These are phyloP conservation scores for Drosophila tropicalis DNA, from an alignment of 1,140 invertebrate genomes.

Conservation along the genomic window DNA sequence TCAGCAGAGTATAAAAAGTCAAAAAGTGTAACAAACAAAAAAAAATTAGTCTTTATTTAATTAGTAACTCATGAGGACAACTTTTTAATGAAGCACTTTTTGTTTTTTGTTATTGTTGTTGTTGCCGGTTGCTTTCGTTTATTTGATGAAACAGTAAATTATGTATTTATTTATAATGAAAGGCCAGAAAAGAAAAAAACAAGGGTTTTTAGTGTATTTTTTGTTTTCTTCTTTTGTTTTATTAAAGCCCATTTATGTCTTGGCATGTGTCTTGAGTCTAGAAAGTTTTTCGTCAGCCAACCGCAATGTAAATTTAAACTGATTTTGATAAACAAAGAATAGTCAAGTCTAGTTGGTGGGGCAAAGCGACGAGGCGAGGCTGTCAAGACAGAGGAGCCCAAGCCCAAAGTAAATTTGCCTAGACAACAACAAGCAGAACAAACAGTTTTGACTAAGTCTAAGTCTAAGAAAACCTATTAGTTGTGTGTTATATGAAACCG, in stretches of 20 bases:
- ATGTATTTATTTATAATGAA: constrained; percentile 12
- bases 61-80: constrained; percentile 36
- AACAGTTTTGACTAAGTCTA: constrained; percentile 52
- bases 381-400: constrained; percentile 14
- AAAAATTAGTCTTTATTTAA: constrained; percentile 49
- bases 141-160: constrained; percentile 28
- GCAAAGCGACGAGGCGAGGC: too few species aligned
- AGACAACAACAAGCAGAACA: constrained; percentile 30
- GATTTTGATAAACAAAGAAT: constrained; percentile 32
- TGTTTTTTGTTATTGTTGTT: neutral
- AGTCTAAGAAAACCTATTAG: constrained; percentile 74
- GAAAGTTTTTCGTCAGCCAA: constrained; percentile 30
- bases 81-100: constrained; percentile 15
- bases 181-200: neutral
- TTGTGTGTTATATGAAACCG: constrained; percentile 65
- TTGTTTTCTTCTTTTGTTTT: neutral
- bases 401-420: constrained; percentile 41
- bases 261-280: constrained; percentile 20
- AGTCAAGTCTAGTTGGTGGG: neutral
- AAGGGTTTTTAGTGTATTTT: neutral
- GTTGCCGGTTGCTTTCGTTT: neutral
- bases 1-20: neutral
- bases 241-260: constrained; percentile 13
- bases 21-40: constrained; percentile 23
- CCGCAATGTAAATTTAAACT: constrained; percentile 44